Percentiles rank a stretch among this genome's conserved stretches.
phyloP scores from a whole-genome alignment of 2,113 vertebrate species.

The Lipophrys pholis region DNA sequence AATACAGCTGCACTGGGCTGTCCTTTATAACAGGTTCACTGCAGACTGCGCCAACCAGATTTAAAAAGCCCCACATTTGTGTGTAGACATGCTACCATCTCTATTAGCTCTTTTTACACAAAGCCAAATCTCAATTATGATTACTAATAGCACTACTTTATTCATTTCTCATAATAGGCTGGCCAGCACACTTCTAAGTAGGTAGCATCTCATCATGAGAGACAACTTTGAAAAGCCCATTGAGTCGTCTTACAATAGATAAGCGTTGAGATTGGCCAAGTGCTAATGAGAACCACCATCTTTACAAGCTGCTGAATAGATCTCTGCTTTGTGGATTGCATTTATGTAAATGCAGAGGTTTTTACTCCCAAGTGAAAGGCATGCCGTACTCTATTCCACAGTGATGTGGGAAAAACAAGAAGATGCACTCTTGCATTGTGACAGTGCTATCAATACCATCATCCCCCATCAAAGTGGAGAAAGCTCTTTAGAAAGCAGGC shows the following conservation, averaged over 20 bases:
- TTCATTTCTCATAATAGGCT: conserved; percentile 76
- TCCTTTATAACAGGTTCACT: conserved; percentile 25
- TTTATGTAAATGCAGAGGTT: conserved; percentile 84
- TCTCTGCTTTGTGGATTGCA: conserved; percentile 78
- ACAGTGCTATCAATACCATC: conserved; percentile 87
- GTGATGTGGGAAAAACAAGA: conserved; percentile 78
- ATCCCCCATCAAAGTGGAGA: conserved; percentile 84
- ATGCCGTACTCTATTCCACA: conserved; percentile 79
- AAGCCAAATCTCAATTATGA: conserved; percentile 75
- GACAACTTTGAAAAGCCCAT: conserved; percentile 83
- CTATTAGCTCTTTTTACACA: conserved; percentile 65
- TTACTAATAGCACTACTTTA: conserved; percentile 70
- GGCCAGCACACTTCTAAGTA: conserved; percentile 71
- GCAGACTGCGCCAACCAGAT: conserved; percentile 19
- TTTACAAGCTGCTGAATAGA: conserved; percentile 75
- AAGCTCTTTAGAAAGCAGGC: conserved; percentile 82
- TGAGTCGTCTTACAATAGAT: conserved; percentile 79
- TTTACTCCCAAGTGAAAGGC: conserved; percentile 79
- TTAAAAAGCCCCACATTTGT: conserved; percentile 51
- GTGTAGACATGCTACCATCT: conserved; percentile 65
- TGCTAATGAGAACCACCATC: conserved; percentile 84
- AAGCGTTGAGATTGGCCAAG: conserved; percentile 58
- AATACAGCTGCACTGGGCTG: neutral
- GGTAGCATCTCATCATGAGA: conserved; percentile 79
- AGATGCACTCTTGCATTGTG: conserved; percentile 82